Evolutionary conservation across 2,797 vertebrate genomes (phyloP).

Genomic region (Pogonophryne albipinna): DNA sequence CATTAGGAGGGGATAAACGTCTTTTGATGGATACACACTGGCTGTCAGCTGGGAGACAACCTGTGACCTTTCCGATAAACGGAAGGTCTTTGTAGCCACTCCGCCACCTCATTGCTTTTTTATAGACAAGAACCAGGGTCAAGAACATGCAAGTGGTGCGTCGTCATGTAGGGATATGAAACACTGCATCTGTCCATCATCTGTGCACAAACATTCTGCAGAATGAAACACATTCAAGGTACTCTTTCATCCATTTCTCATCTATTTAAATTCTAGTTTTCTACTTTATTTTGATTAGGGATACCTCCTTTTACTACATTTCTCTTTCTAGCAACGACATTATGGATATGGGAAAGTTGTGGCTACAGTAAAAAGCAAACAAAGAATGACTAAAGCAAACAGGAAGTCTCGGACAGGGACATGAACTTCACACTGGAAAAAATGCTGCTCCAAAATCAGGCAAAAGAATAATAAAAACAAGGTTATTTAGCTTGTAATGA

Average conservation of each 20-base stretch:
- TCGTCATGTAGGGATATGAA: not conserved
- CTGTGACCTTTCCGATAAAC: slow-evolving; percentile 60
- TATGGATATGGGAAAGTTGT: too few relatives aligned
- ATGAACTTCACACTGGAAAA: too few relatives aligned
- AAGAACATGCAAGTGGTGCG: slow-evolving; percentile 5
- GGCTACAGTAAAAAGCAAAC: too few relatives aligned
- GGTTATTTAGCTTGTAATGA: too few relatives aligned
- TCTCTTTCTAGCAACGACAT: not conserved
- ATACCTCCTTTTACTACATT: too few relatives aligned
- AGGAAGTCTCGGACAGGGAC: too few relatives aligned
- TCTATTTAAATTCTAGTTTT: not conserved
- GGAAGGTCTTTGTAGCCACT: slow-evolving; percentile 46
- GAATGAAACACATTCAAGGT: not conserved
- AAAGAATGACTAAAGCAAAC: too few relatives aligned
- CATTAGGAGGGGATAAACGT: slow-evolving; percentile 50
- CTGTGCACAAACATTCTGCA: too few relatives aligned
- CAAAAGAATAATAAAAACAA: too few relatives aligned
- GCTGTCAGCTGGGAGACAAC: slow-evolving; percentile 45
- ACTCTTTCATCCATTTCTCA: too few relatives aligned
- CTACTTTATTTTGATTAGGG: too few relatives aligned
- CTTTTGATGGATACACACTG: slow-evolving; percentile 56
- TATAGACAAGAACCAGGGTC: slow-evolving; percentile 39
- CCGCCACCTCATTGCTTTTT: slow-evolving; percentile 35
- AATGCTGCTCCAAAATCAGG: too few relatives aligned
- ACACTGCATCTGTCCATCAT: slow-evolving; percentile 1